Base-by-base conservation (phyloP, 2,113 vertebrate species). In the Connochaetes taurinus region DNA sequence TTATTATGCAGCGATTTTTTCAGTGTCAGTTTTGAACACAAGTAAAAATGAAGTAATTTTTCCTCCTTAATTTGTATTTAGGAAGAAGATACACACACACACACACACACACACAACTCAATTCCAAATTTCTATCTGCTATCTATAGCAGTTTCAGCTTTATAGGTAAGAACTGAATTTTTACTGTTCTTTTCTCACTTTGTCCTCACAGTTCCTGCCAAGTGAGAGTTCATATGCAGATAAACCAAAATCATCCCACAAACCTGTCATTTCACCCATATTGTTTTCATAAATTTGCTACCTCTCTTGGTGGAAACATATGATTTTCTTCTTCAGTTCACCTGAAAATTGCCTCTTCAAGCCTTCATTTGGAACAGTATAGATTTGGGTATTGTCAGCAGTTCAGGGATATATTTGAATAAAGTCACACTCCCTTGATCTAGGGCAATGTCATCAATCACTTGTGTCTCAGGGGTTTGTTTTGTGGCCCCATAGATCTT, bases 241-340 rank as follows among this genome's bases (percentile, higher is more conserved):
- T 96, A 78, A 52, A n/a, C 58, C 55, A 96, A 76, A 88, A 95
- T 62, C 85, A 16, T 82, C 47, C 91, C 15, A 21, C 33, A 87
- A 60, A 92, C 83, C 85, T 98, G 89, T 97, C 97, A 97, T 93
- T 94, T 96, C 36, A 96, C 88, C 60, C 55, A 91, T 97, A 97
- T 97, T 97, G 95, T 98, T 98, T 97, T 98, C 96, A 97, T 97
- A 98, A 96, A 98, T 97, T 95, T 97, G 93, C 96, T 98, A 58
- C 93, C 76, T 97, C 93, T 97, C 93, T 97, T 0, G 29, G 93
- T 88, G 85, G 82, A 97, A 98, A 94, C 96, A 93, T 97, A 94
- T 80, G 93, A 98, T 98, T 98, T 98, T 98, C 96, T 98, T 97
- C 97, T 97, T 96, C 97, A 98, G 88, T 97, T 98, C 98, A 98